Conservation (phyloP, 2,113 vertebrate species). For the Indicator maculatus region DNA sequence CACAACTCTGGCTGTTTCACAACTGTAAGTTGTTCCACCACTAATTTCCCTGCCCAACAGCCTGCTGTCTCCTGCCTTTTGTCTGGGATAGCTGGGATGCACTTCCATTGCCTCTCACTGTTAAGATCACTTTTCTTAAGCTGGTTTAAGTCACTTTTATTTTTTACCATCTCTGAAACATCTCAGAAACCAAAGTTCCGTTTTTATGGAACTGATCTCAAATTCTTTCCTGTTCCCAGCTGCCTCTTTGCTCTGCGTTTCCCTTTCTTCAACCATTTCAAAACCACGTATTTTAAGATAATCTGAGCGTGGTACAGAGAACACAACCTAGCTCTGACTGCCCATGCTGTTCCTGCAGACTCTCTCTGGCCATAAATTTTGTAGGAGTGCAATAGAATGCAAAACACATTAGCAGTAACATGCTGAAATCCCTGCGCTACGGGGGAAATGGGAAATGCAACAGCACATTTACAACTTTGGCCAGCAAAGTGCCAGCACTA, state of each 20-base stretch:
- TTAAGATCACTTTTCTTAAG: background rate
- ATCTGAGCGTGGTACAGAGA: background rate
- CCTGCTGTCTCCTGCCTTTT: background rate
- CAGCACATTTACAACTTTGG: conserved; percentile 64
- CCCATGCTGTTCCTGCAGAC: background rate
- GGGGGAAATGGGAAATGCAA: conserved; percentile 64
- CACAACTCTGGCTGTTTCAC: background rate
- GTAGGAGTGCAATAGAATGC: conserved; percentile 63
- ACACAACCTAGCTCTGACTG: background rate
- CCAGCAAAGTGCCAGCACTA: conserved; percentile 30
- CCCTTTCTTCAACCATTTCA: background rate
- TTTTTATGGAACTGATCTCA: background rate
- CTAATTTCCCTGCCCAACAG: background rate
- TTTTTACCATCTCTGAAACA: background rate
- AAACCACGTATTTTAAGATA: background rate
- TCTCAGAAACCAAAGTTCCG: background rate
- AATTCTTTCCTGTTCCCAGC: background rate
- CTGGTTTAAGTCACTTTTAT: background rate
- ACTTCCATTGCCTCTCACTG: background rate
- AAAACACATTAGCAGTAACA: conserved; percentile 52
- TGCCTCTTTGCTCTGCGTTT: background rate
- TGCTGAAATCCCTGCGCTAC: background rate
- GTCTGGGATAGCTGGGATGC: background rate
- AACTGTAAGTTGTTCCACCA: background rate
- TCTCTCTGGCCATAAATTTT: conserved; percentile 63